phyloP scores from a whole-genome alignment of 2,888 invertebrate species.

The Lasioglossum malachurum region DNA sequence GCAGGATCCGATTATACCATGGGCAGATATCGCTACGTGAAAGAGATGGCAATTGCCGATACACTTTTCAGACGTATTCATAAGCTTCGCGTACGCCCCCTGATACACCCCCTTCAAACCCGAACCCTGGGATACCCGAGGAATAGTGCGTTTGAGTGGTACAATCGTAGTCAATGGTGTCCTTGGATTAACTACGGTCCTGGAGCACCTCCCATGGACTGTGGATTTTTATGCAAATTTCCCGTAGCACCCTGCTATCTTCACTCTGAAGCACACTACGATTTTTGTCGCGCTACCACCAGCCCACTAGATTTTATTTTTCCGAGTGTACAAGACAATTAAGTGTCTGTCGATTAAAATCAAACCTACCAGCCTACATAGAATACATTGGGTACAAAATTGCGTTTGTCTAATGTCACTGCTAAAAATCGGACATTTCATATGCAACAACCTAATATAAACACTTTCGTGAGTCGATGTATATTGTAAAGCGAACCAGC shows the following conservation, averaged over 20 bases:
- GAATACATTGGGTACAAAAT: too few species aligned
- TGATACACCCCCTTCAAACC: slow-evolving; percentile 6
- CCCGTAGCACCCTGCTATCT: not conserved
- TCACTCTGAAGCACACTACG: not conserved
- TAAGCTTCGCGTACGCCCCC: slow-evolving; percentile 45
- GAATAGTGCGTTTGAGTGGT: slow-evolving; percentile 30
- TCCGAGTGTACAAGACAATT: too few species aligned
- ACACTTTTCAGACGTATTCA: slow-evolving; percentile 73
- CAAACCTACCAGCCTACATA: too few species aligned
- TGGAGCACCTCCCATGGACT: not conserved
- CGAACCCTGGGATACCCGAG: slow-evolving; percentile 19
- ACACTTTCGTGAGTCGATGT: too few species aligned
- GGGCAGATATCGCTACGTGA: slow-evolving; percentile 77
- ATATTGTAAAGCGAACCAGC: not conserved
- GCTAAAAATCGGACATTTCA: too few species aligned
- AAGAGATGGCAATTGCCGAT: slow-evolving; percentile 79
- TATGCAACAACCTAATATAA: too few species aligned
- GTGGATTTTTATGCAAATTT: not conserved
- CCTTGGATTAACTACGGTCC: not conserved
- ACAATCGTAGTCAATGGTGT: slow-evolving; percentile 17
- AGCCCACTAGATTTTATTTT: not conserved
- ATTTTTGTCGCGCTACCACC: not conserved
- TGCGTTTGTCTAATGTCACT: too few species aligned
- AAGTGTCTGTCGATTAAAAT: too few species aligned
- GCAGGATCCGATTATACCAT: slow-evolving; percentile 73